These are phyloP conservation scores for Drosophila pseudoobscura DNA, from an alignment of 1,140 invertebrate genomes.

Conservation along the genomic window DNA sequence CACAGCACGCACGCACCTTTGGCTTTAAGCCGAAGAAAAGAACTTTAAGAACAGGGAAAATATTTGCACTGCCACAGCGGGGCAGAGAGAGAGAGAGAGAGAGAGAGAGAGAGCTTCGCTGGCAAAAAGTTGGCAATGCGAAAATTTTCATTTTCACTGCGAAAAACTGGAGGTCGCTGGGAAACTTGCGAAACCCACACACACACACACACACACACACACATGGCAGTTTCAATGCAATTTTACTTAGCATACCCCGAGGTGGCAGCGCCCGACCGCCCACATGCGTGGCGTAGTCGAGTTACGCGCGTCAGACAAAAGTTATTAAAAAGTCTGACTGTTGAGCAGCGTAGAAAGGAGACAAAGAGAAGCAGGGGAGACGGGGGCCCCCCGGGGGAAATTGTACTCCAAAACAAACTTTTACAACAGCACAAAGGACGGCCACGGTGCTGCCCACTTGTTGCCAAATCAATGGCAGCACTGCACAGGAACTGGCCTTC, in stretches of 20 bases:
- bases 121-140: constrained; percentile 17
- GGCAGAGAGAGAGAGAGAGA: neutral
- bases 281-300: constrained; percentile 19
- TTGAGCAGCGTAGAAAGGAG: too few species aligned
- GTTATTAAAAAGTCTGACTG: constrained; percentile 73
- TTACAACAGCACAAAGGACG: too few species aligned
- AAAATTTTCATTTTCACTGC: constrained; percentile 20
- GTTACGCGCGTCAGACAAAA: constrained; percentile 62
- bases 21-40: too few species aligned
- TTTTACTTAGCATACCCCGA: constrained; percentile 22
- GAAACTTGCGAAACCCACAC: neutral
- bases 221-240: constrained; percentile 43
- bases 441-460: constrained; percentile 8
- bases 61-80: constrained; percentile 17
- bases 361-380: too few species aligned
- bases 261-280: constrained; percentile 14
- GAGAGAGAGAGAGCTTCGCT: too few species aligned
- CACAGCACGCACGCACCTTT: too few species aligned
- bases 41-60: constrained; percentile 36
- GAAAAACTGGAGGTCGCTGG: neutral
- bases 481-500: too few species aligned
- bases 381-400: too few species aligned
- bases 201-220: neutral
- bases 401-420: neutral
- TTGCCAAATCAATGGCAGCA: neutral